Conservation (phyloP, 2,797 vertebrate species). For the Coendou prehensilis region DNA sequence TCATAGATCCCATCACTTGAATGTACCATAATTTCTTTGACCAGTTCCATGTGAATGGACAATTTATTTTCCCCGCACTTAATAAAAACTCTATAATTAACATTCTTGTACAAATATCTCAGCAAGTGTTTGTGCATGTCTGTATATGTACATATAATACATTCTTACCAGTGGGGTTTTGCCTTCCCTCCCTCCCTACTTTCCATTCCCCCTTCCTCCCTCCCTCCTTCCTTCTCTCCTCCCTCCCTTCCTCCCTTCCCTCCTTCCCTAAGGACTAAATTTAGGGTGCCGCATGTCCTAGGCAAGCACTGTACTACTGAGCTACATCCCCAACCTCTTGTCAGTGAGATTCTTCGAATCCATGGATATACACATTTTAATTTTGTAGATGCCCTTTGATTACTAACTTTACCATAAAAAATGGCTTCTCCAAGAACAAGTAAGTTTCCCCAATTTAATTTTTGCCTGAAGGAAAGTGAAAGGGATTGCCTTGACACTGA, state of each 20-base stretch:
- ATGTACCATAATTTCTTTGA: not conserved
- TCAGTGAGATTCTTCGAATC: not conserved
- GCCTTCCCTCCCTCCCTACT: too few relatives aligned
- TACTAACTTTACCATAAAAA: conserved; percentile 11
- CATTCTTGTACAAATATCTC: not conserved
- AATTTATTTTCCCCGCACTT: not conserved
- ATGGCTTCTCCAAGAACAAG: not conserved
- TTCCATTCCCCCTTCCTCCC: too few relatives aligned
- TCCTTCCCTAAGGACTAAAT: not conserved
- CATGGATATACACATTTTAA: not conserved
- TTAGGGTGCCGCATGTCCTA: not conserved
- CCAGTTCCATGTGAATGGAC: not conserved
- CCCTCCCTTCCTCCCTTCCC: not conserved
- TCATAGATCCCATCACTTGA: not conserved
- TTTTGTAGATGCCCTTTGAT: not conserved
- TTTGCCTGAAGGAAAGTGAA: conserved; percentile 20
- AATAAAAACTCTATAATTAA: not conserved
- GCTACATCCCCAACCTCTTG: not conserved
- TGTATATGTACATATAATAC: not conserved
- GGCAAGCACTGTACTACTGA: not conserved
- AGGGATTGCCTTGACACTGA: not conserved
- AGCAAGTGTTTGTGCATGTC: not conserved
- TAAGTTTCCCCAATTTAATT: not conserved
- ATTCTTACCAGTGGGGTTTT: not conserved
- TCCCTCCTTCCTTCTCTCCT: too few relatives aligned